Evolutionary conservation across 2,797 vertebrate species (phyloP).

Genomic region (Enteromius viviparus): DNA sequence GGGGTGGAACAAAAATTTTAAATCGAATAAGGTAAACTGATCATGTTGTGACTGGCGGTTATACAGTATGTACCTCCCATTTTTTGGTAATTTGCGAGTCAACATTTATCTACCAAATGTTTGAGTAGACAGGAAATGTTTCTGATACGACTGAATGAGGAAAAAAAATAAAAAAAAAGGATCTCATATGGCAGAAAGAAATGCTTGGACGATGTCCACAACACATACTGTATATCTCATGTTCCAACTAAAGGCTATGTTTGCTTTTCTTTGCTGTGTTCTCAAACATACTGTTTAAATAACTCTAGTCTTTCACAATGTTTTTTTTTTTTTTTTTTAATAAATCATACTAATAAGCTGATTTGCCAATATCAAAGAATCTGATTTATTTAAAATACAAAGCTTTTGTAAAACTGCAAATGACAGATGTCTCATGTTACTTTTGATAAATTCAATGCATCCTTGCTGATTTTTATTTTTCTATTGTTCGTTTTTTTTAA

Average conservation of each 20-base stretch:
- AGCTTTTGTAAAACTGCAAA: not conserved
- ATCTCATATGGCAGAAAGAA: not conserved
- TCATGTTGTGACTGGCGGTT: not conserved
- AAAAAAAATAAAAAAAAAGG: not conserved
- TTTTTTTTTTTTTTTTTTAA: not conserved
- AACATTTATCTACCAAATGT: not conserved
- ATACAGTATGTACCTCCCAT: not conserved
- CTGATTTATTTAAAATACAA: not conserved
- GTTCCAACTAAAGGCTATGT: conserved; percentile 2
- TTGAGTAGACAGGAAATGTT: conserved; percentile 7
- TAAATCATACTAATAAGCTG: not conserved
- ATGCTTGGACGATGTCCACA: conserved; percentile 17
- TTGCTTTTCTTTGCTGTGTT: not conserved
- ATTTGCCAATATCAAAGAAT: not conserved
- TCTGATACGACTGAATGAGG: not conserved
- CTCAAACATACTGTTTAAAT: not conserved
- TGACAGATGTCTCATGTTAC: not conserved
- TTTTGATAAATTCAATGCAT: not conserved
- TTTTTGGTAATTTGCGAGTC: not conserved
- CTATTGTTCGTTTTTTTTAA: too few relatives aligned
- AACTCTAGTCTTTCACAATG: not conserved
- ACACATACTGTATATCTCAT: not conserved
- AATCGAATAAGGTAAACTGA: not conserved
- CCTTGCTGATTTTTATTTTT: not conserved
- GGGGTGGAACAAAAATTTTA: not conserved